phyloP scores from a whole-genome alignment of 64 coral and sea anemone genomes.

The Acropora tenuis region DNA sequence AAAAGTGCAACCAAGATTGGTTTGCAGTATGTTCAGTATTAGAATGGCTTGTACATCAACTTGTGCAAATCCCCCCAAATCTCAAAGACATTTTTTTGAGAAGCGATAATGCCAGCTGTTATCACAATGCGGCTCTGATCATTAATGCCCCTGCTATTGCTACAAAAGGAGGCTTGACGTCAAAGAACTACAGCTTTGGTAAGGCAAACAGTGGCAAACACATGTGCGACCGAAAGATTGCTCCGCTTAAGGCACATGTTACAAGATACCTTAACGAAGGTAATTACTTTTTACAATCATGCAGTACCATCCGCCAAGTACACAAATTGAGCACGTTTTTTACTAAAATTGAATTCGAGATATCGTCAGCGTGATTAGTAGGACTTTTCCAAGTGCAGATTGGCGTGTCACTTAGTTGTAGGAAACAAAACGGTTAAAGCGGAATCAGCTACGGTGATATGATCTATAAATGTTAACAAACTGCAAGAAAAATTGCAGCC shows the following conservation, averaged over 20 bases:
- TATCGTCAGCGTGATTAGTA: not conserved
- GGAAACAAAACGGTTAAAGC: no score
- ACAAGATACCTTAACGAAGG: constrained; percentile 49
- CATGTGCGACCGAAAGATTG: no score
- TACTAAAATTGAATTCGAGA: not conserved
- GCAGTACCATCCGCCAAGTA: not conserved
- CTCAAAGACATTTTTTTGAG: constrained; percentile 1
- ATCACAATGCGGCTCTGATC: constrained; percentile 23
- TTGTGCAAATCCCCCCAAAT: not conserved
- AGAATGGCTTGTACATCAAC: constrained; percentile 4
- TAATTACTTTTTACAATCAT: not conserved
- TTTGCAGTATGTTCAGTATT: constrained; percentile 21
- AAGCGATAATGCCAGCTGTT: not conserved
- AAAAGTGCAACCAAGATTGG: constrained; percentile 51
- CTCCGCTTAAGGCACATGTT: constrained; percentile 12
- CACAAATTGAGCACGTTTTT: no score
- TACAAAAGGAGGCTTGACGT: not conserved
- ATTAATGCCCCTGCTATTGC: constrained; percentile 14
- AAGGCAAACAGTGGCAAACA: no score
- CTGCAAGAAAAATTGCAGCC: no score
- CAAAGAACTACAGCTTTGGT: constrained; percentile 22
- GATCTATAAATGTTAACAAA: no score
- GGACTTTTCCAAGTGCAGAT: no score
- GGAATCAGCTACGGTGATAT: no score
- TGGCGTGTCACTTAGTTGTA: no score